Percentiles rank a stretch among this genome's conserved stretches.
Evolutionary conservation across 2,113 vertebrate species (phyloP).

Genomic region (Indicator indicator): DNA sequence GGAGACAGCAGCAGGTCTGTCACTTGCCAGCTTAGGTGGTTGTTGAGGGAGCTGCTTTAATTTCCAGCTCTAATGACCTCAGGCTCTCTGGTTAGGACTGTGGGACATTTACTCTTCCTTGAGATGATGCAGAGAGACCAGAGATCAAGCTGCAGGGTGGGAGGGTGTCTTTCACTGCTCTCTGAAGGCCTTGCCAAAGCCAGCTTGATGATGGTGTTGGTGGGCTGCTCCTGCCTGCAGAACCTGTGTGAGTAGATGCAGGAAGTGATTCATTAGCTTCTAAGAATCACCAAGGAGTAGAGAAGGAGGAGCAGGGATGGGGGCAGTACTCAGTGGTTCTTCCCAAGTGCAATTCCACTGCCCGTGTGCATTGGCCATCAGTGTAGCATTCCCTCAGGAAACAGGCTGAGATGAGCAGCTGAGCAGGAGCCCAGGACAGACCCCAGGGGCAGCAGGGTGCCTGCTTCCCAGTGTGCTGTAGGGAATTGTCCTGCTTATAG

Average conservation of each 20-base stretch:
- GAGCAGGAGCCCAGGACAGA: not conserved
- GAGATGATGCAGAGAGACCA: not conserved
- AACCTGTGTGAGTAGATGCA: not conserved
- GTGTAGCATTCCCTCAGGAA: not conserved
- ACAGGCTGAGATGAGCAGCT: not conserved
- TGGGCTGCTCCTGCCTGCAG: not conserved
- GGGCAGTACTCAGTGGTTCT: not conserved
- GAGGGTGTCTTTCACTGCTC: not conserved
- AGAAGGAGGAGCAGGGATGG: not conserved
- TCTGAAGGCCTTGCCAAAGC: not conserved
- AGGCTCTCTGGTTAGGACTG: not conserved
- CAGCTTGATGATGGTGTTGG: accelerated
- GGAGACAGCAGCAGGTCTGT: not conserved
- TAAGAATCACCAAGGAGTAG: not conserved
- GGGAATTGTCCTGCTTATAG: not conserved
- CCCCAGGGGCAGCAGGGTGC: not conserved
- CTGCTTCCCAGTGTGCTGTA: not conserved
- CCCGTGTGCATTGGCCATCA: not conserved
- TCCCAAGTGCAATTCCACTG: not conserved
- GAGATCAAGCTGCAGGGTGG: not conserved
- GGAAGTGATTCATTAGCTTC: not conserved
- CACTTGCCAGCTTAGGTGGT: not conserved
- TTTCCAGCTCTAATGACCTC: not conserved
- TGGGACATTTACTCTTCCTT: not conserved
- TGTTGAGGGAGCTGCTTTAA: not conserved